Base-by-base conservation (phyloP, 2,888 invertebrate species). In the Apoda limacodes region DNA sequence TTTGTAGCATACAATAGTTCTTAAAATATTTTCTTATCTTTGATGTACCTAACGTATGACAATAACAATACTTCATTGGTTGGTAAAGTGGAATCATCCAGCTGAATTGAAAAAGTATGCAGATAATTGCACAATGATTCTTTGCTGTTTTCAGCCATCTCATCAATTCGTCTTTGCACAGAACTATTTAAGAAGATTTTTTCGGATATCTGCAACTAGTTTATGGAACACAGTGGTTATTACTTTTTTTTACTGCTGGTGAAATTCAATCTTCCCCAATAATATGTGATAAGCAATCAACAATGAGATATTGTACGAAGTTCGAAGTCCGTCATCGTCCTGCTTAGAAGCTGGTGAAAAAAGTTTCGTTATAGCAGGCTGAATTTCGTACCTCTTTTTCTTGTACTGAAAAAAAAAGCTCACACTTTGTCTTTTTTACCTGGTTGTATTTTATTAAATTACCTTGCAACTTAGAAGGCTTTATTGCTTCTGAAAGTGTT, bases 401-500 rank as follows among this genome's bases (percentile, higher is more conserved):
- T 43, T 34, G 25, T 39, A 34, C 45, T 43, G 37, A n/a, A n/a
- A 45, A 45, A 45, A 42, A 42, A 42, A 19, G 35, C 37, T 34
- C 37, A 31, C 42, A 37, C 32, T 20, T 38, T 37, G 28, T 30
- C 30, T 40, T 35, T 38, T 25, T 42, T 45, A 40, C 43, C 40
- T 32, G 42, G 35, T 35, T 45, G 43, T 37, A 39, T 42, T 44
- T 41, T 43, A 42, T 39, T 43, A 40, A 43, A 45, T 42, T 37
- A 43, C 42, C 42, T 42, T 42, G 39, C 12, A 38, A 33, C 19
- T 32, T 41, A 28, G 38, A 41, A 35, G 38, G 34, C 32, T 13
- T 37, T 36, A 43, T 46, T 24, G 42, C 42, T 45, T 43, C 43
- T n/a, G n/a, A n/a, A n/a, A n/a, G n/a, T n/a, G n/a, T n/a, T n/a